Percentiles rank a stretch among this genome's conserved stretches.
Evolutionary conservation across 37 sponge, comb jelly and placozoan species (phyloP).

Genomic region (Aplysina aerophoba): DNA sequence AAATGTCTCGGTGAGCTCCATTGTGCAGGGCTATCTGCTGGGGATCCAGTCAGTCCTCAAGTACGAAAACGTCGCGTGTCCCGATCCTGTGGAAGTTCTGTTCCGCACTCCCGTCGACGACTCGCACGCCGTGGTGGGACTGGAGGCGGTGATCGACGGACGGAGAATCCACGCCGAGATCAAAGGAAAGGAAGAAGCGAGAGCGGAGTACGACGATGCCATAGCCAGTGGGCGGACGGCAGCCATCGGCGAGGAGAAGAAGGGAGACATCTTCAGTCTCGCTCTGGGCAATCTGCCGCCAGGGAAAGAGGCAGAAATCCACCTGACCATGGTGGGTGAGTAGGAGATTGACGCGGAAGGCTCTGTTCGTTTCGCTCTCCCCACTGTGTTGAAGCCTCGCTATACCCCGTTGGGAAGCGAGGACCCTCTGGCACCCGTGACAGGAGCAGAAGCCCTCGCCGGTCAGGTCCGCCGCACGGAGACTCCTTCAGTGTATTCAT

Average conservation of each 20-base stretch:
- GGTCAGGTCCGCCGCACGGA: neutral
- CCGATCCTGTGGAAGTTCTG: constrained; percentile 48
- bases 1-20: constrained; percentile 36
- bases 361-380: constrained; percentile 45
- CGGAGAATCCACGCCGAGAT: constrained; percentile 54
- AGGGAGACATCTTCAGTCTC: constrained; percentile 69
- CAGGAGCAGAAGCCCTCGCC: neutral
- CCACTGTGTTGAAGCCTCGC: constrained; percentile 51
- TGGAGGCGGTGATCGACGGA: constrained; percentile 66
- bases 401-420: constrained; percentile 33
- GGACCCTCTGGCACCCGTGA: constrained; percentile 8
- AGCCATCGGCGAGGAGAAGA: constrained; percentile 62
- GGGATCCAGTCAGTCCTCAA: constrained; percentile 41
- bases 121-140: constrained; percentile 56
- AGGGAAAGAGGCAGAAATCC: constrained; percentile 50
- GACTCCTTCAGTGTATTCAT: constrained; percentile 34
- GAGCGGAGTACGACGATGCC: constrained; percentile 62
- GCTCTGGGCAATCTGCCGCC: constrained; percentile 73
- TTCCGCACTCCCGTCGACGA: constrained; percentile 64
- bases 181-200: constrained; percentile 67
- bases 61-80: constrained; percentile 54
- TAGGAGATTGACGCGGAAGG: constrained; percentile 49
- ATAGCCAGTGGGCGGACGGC: constrained; percentile 68
- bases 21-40: constrained; percentile 36
- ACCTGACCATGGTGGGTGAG: constrained; percentile 54